Conservation (phyloP, 2,888 invertebrate genomes). For the Agrochola lota region DNA sequence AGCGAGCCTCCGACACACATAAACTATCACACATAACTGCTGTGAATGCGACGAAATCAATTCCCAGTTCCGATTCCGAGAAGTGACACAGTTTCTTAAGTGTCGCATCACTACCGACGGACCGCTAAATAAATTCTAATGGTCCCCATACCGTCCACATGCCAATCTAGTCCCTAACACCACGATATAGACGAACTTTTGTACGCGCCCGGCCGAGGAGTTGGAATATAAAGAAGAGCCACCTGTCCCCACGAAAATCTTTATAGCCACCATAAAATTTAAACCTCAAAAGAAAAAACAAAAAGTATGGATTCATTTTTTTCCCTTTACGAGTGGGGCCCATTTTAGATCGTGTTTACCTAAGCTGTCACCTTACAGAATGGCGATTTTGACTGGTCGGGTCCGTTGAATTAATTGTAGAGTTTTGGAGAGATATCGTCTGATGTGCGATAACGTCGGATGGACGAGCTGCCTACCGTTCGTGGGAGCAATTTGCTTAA, state of each 20-base stretch:
- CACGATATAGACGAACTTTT: conserved; percentile 79
- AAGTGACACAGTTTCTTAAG: conserved; percentile 90
- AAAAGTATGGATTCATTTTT: conserved; percentile 83
- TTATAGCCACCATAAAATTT: conserved; percentile 90
- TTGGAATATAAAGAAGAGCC: conserved; percentile 90
- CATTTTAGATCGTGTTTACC: conserved; percentile 90
- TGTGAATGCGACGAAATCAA: conserved; percentile 89
- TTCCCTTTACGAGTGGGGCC: conserved; percentile 84
- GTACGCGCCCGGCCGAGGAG: conserved; percentile 78
- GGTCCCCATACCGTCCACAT: conserved; percentile 76
- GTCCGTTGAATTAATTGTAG: conserved; percentile 87
- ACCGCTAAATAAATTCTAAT: conserved; percentile 89
- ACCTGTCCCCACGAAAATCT: conserved; percentile 90
- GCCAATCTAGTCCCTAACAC: conserved; percentile 85
- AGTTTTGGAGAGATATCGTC: conserved; percentile 86
- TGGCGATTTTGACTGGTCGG: conserved; percentile 89
- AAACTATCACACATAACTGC: conserved; percentile 88
- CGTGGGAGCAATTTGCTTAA: conserved; percentile 82
- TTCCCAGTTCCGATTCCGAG: conserved; percentile 89
- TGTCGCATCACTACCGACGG: conserved; percentile 90
- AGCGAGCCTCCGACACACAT: conserved; percentile 75
- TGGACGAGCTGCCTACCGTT: conserved; percentile 80
- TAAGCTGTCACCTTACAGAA: conserved; percentile 90
- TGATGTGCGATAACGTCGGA: conserved; percentile 85
- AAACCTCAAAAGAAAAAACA: conserved; percentile 89